These are phyloP conservation scores for Ornithorhynchus anatinus DNA, from an alignment of 2,113 vertebrate genomes.

Conservation along the genomic window DNA sequence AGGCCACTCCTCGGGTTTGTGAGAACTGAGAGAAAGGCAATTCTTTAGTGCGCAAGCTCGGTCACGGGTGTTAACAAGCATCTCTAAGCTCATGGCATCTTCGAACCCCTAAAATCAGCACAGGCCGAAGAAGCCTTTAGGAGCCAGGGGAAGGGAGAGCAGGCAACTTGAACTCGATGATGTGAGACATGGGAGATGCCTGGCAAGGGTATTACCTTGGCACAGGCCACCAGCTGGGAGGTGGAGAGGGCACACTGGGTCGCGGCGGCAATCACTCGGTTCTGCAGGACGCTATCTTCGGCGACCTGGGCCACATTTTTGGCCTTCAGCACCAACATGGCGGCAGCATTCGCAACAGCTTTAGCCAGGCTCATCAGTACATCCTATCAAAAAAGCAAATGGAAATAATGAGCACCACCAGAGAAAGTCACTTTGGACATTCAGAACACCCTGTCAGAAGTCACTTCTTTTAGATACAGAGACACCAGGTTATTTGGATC, in stretches of 20 bases:
- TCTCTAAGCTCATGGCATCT: no score
- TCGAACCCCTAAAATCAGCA: background rate
- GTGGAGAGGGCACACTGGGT: constrained; percentile 97
- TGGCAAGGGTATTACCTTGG: constrained; percentile 79
- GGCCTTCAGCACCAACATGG: constrained; percentile 96
- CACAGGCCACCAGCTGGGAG: constrained; percentile 96
- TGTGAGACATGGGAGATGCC: fast-evolving
- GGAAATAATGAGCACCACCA: background rate
- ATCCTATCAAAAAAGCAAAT: constrained; percentile 77
- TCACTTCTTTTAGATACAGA: background rate
- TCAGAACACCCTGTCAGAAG: background rate
- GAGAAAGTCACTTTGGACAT: background rate
- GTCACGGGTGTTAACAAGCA: no score
- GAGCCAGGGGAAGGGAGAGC: no score
- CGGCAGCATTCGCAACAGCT: constrained; percentile 96
- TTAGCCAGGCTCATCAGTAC: constrained; percentile 98
- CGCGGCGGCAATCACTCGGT: constrained; percentile 95
- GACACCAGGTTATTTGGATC: no score
- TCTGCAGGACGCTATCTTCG: constrained; percentile 91
- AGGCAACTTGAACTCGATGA: no score
- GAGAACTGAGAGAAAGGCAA: no score
- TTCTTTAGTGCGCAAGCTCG: no score
- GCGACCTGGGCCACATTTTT: constrained; percentile 98
- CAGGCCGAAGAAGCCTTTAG: no score
- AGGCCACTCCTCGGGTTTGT: no score